These are phyloP conservation scores for Epinotia demarniana DNA, from an alignment of 2,888 invertebrate species.

Conservation along the genomic window DNA sequence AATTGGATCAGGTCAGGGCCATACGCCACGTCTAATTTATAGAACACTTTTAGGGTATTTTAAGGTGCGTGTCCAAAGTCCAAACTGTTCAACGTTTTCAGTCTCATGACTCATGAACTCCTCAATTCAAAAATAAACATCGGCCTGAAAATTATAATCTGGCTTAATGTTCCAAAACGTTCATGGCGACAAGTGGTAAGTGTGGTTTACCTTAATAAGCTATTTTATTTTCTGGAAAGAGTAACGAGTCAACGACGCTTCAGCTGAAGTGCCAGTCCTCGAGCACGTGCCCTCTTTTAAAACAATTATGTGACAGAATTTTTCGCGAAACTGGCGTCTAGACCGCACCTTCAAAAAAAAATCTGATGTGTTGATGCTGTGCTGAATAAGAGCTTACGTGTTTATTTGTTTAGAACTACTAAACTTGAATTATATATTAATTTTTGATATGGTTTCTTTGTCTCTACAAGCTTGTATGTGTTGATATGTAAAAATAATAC, in stretches of 20 bases:
- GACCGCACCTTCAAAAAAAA: slow-evolving; percentile 2
- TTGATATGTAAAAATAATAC: too few relatives aligned
- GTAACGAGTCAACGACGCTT: slow-evolving; percentile 28
- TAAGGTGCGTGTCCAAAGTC: slow-evolving; percentile 25
- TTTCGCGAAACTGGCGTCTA: slow-evolving; percentile 3
- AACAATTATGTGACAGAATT: slow-evolving; percentile 31
- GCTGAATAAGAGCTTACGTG: too few relatives aligned
- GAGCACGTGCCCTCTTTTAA: slow-evolving; percentile 31
- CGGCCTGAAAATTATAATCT: background rate
- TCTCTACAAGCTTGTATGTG: too few relatives aligned
- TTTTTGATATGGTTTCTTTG: too few relatives aligned
- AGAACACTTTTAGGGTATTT: slow-evolving; percentile 27
- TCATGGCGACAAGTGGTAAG: background rate
- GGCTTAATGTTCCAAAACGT: too few relatives aligned
- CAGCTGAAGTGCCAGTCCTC: slow-evolving; percentile 21
- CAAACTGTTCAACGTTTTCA: background rate
- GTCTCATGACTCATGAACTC: background rate
- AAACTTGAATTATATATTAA: too few relatives aligned
- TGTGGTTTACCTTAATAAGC: background rate
- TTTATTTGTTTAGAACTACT: too few relatives aligned
- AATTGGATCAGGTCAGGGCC: slow-evolving; percentile 33
- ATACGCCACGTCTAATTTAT: slow-evolving; percentile 26
- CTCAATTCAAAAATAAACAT: background rate
- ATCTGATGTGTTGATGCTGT: too few relatives aligned
- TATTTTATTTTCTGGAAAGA: slow-evolving; percentile 2